Percentiles rank a stretch among this genome's conserved stretches.
Conservation (phyloP, 2,888 invertebrate species). For the Cataglyphis albicans region DNA sequence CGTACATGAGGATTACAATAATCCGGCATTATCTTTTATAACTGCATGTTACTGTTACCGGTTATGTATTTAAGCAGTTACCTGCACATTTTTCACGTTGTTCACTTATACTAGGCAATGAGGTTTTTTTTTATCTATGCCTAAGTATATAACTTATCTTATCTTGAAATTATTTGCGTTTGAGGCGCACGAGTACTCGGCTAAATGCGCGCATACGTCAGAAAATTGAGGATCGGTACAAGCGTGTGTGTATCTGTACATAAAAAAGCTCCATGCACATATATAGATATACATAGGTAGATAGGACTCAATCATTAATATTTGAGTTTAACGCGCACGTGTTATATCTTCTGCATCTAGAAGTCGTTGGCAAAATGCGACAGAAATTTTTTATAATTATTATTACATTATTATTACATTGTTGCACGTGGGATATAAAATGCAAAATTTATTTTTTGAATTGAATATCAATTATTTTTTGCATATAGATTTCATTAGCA, state of each 20-base stretch:
- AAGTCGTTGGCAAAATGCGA: background rate
- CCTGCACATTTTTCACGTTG: slow-evolving; percentile 29
- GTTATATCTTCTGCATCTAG: background rate
- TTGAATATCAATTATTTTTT: background rate
- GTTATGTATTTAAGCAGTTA: slow-evolving; percentile 5
- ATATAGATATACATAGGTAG: background rate
- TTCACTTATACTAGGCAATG: slow-evolving; percentile 64
- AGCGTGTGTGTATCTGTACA: background rate
- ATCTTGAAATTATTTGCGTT: slow-evolving; percentile 71
- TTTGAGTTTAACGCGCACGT: slow-evolving; percentile 12
- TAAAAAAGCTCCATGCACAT: slow-evolving; percentile 34
- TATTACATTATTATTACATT: too few species aligned
- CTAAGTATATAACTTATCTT: slow-evolving; percentile 71
- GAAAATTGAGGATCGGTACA: slow-evolving; percentile 59
- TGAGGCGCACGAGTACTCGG: slow-evolving; percentile 41
- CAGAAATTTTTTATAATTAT: background rate
- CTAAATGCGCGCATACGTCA: slow-evolving; percentile 63
- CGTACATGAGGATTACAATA: background rate
- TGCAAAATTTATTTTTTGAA: background rate
- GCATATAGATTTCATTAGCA: background rate
- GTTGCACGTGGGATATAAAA: background rate
- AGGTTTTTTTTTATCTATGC: slow-evolving; percentile 65
- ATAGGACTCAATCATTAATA: background rate
- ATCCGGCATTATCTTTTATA: background rate
- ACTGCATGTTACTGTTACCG: background rate